These are phyloP conservation scores for Temnothorax rugatulus DNA, from an alignment of 2,888 invertebrate species.

Conservation along the genomic window DNA sequence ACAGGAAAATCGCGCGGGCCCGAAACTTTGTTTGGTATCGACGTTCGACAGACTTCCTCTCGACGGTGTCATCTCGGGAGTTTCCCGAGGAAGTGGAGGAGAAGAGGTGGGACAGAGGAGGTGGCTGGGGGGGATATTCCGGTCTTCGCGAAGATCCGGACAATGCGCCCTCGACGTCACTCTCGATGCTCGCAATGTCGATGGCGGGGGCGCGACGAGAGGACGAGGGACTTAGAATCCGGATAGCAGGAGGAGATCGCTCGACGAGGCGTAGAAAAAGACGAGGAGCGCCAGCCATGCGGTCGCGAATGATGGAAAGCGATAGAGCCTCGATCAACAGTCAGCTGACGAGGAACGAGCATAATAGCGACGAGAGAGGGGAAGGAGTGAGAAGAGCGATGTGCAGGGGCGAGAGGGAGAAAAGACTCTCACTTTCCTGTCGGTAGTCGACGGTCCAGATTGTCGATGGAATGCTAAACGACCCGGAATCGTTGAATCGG, in stretches of 20 bases:
- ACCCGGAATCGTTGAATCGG: conserved; percentile 79
- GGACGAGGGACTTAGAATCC: conserved; percentile 75
- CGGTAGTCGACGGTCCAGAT: conserved; percentile 74
- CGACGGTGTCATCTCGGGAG: conserved; percentile 62
- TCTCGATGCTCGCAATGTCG: conserved; percentile 78
- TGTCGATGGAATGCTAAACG: conserved; percentile 81
- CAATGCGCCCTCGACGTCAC: conserved; percentile 82
- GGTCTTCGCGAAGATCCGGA: conserved; percentile 75
- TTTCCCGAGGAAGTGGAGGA: conserved; percentile 63
- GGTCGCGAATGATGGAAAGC: conserved; percentile 58
- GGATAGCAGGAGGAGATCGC: conserved; percentile 71
- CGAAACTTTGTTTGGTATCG: conserved; percentile 60
- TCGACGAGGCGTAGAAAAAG: conserved; percentile 63
- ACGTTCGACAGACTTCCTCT: conserved; percentile 55
- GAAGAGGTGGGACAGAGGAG: conserved; percentile 39
- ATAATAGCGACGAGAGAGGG: conserved; percentile 70
- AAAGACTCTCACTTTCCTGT: conserved; percentile 80
- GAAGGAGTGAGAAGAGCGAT: conserved; percentile 41
- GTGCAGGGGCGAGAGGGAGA: conserved; percentile 47
- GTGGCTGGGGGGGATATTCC: conserved; percentile 71
- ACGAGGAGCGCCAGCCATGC: conserved; percentile 48
- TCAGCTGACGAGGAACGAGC: conserved; percentile 80
- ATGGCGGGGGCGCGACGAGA: conserved; percentile 54
- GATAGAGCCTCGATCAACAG: conserved; percentile 78
- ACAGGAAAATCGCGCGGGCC: not conserved